A percentile compares a stretch with the other conserved stretches of the same genome.
These are phyloP conservation scores for Iphiclides podalirius DNA, from an alignment of 2,888 invertebrate genomes.

Conservation along the genomic window DNA sequence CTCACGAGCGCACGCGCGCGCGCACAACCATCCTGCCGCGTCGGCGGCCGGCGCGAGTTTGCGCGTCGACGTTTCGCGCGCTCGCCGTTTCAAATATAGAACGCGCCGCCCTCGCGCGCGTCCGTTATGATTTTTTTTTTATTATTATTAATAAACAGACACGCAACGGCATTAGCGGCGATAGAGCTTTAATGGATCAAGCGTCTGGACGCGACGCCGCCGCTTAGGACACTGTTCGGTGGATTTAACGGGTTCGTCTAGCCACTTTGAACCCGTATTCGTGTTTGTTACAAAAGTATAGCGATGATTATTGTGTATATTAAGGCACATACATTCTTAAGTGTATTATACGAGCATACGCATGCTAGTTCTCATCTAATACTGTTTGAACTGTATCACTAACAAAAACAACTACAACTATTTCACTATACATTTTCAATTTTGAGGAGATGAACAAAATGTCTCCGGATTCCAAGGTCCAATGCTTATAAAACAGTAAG, in stretches of 20 bases:
- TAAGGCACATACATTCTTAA: too few relatives aligned
- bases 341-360: too few relatives aligned
- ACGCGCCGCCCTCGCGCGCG: constrained; percentile 50
- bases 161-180: constrained; percentile 56
- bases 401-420: too few relatives aligned
- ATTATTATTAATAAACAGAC: constrained; percentile 44
- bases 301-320: too few relatives aligned
- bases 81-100: constrained; percentile 66
- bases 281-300: too few relatives aligned
- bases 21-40: constrained; percentile 21
- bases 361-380: too few relatives aligned
- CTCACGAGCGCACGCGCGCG: constrained; percentile 32
- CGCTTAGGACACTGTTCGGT: not conserved
- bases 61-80: constrained; percentile 59
- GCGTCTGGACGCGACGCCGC: constrained; percentile 24
- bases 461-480: too few relatives aligned
- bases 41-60: constrained; percentile 16
- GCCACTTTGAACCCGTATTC: too few relatives aligned
- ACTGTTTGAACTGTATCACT: too few relatives aligned
- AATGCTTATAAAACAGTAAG: too few relatives aligned
- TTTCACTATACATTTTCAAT: too few relatives aligned
- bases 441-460: too few relatives aligned
- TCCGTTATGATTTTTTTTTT: constrained; percentile 53
- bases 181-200: constrained; percentile 48
- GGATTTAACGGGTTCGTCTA: not conserved